Base-by-base conservation (phyloP, 92 coral and sea anemone genomes). In the Porites cylindrica region DNA sequence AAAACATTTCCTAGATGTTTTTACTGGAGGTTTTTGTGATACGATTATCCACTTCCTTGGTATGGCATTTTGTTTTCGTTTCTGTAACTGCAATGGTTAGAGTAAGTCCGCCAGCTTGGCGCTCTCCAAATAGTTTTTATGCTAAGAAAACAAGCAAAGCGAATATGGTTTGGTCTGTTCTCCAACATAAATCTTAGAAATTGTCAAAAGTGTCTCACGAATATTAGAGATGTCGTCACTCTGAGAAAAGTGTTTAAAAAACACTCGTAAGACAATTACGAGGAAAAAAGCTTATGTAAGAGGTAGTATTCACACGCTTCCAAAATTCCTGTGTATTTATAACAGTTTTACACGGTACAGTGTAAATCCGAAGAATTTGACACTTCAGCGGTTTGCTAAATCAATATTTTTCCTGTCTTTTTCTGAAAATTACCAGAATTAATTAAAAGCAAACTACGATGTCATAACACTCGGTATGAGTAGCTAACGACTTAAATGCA, bases 51-150 rank as follows among this genome's bases (percentile, higher is more conserved):
- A 63, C 71, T 79, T 79, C 64, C 80, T 56, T 76, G 56, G 50
- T 23, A 75, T 56, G 54, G 54, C 59, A 62, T 51, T 78, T 78
- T 63, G 82, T 78, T 78, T 78, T 3, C 71, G 82, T 18, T 78
- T 58, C 17, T 76, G 51, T 76, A 6, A 11, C 17, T 19, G 64
- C 2, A 24, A 59, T 10, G 38, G n/a, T 54, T 19, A 79, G 72
- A 79, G 56, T 3, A 9, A 20, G 16, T n/a, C 72, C 60, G 72
- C 72, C 23, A 65, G 43, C 13, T 19, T 21, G 72, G 72, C 61
- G 82, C 82, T 50, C 12, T 79, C 72, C 20, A 18, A 50, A 56
- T 67, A 59, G 60, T 77, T 67, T 77, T 77, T 24, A 58, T 38
- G 47, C 47, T 38, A 38, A 38, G 47, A 38, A 38, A 38, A 38